Base-by-base conservation (phyloP, 2,113 vertebrate genomes). In the zebrafish (Danio rerio) region DNA sequence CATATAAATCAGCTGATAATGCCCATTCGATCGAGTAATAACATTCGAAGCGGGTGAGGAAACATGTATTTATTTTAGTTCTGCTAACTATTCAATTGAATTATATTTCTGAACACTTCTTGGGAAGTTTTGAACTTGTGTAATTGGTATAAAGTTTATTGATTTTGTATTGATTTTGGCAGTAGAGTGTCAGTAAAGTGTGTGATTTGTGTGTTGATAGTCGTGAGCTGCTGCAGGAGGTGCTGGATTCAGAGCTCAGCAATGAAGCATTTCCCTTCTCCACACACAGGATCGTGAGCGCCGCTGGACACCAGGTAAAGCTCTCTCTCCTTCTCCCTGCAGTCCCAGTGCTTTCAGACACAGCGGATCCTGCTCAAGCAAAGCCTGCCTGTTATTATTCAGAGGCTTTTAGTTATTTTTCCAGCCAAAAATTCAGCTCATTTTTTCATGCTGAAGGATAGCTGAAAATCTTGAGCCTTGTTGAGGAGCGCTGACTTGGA, bases 211-310 rank as follows among this genome's bases (percentile, higher is more conserved):
- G 58, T 49, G 52, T 82, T 40, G 77, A 0, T 91, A 99, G 97
- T 86, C 96, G 96, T 0, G 68, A 87, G 0, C 92, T 98, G 0
- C 94, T 99, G 63, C 95, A 98, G 86, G 95, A 98, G 40, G 94
- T 99, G 66, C 88, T 99, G 0, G 95, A 98, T 53, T 73, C 94
- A 0, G 96, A 99, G 89, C 94, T 99, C 86, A 96, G 95, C 87
- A 92, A 98, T 0, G 92, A 96, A 9, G 94, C 95, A 16, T 99
- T 99, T 80, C 96, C 97, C 0, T 99, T 99, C 93, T 99, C 97
- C 56, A 95, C 95, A 2, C 97, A 99, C 92, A 94, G 94, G 86
- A 87, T 98, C 55, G 92, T 93, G 72, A 92, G 49, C 0, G 96
- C 94, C 0, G 95, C 94, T 0, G 96, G 96, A 66, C 96, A 96